Conservation (phyloP, 2,888 invertebrate genomes). For the Brassicogethes aeneus region DNA sequence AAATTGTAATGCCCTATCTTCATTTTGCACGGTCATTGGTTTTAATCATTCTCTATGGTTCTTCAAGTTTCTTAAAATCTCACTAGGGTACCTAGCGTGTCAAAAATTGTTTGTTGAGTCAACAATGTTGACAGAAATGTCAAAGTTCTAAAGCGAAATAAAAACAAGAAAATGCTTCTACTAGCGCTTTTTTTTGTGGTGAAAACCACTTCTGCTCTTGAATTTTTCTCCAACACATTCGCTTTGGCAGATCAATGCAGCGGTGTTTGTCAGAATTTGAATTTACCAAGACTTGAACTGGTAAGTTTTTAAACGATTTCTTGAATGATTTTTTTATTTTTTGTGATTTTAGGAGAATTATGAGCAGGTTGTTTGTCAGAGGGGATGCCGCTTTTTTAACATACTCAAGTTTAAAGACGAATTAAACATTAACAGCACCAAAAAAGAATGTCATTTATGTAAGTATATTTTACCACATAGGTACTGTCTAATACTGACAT, state of each 20-base stretch:
- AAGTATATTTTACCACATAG: conserved; percentile 20
- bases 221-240: background rate
- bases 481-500: conserved; percentile 6
- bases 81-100: no score
- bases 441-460: conserved; percentile 31
- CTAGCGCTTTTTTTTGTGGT: background rate
- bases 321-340: background rate
- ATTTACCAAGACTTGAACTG: background rate
- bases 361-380: conserved; percentile 29
- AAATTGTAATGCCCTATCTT: no score
- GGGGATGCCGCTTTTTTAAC: conserved; percentile 33
- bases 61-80: no score
- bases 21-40: no score
- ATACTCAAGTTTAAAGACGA: conserved; percentile 29
- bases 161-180: background rate
- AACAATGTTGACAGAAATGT: background rate
- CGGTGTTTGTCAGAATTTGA: background rate
- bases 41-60: no score
- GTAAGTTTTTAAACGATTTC: background rate
- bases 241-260: background rate
- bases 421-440: conserved; percentile 26
- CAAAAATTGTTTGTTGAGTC: background rate
- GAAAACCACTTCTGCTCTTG: background rate
- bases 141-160: background rate
- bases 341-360: conserved; percentile 22